Conservation (phyloP, 2,797 vertebrate genomes). For the Neomorphus geoffroyi region DNA sequence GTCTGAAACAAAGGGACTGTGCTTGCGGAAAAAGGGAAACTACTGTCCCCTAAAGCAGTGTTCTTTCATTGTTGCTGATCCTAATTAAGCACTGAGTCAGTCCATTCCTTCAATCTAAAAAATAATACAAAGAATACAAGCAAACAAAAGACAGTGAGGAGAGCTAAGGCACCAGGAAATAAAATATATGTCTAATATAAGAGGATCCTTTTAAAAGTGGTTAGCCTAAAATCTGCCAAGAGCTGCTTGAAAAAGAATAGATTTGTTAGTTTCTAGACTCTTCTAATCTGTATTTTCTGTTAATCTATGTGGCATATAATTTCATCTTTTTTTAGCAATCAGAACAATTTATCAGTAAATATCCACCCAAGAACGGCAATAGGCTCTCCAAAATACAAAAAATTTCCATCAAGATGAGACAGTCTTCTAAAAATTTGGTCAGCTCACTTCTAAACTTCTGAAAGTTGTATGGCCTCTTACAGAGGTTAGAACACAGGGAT, state of each 20-base stretch:
- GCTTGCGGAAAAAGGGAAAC: not conserved
- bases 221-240: not conserved
- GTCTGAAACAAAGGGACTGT: not conserved
- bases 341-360: not conserved
- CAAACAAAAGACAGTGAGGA: not conserved
- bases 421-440: not conserved
- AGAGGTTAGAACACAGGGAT: not conserved
- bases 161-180: not conserved
- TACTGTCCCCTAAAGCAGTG: rapidly evolving
- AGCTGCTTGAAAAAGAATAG: not conserved
- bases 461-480: not conserved
- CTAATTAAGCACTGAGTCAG: not conserved
- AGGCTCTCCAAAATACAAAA: not conserved
- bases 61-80: not conserved
- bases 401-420: not conserved
- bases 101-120: not conserved
- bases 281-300: not conserved
- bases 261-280: not conserved
- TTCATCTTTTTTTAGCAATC: not conserved
- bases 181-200: not conserved
- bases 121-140: not conserved
- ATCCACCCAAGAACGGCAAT: not conserved
- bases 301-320: not conserved
- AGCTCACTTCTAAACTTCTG: not conserved
- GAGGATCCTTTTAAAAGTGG: not conserved